Conservation (phyloP, 2,113 vertebrate species). For the Globicephala melas region DNA sequence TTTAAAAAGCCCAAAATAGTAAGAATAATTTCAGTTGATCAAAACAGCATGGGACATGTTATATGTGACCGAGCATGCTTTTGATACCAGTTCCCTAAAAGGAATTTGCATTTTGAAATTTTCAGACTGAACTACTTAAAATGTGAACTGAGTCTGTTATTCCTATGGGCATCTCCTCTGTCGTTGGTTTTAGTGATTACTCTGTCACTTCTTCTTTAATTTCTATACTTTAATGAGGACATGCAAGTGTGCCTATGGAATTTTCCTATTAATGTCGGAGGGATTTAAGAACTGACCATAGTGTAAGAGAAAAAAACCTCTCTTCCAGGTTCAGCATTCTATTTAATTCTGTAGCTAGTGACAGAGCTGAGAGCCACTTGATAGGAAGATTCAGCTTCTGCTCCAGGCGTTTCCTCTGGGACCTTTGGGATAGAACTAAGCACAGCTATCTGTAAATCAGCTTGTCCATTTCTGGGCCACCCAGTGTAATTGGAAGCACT, state of each 20-base stretch:
- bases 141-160: not conserved
- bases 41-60: not conserved
- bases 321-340: not conserved
- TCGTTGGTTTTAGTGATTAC: not conserved
- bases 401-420: not conserved
- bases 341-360: conserved; percentile 23
- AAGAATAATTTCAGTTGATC: conserved; percentile 37
- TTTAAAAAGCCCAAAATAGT: not conserved
- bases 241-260: conserved; percentile 2
- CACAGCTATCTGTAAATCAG: not conserved
- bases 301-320: not conserved
- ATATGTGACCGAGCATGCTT: not conserved
- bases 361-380: not conserved
- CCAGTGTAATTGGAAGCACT: conserved; percentile 30
- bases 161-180: not conserved
- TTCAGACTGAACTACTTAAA: conserved; percentile 1
- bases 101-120: conserved; percentile 38
- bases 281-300: conserved; percentile 37
- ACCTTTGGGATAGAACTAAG: not conserved
- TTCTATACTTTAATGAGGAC: conserved; percentile 43
- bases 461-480: conserved; percentile 11
- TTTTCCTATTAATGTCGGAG: conserved; percentile 37
- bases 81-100: conserved; percentile 4
- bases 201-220: conserved; percentile 36
- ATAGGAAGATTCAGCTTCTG: not conserved